A percentile compares a stretch with the other conserved stretches of the same genome.
Conservation (phyloP, 64 coral and sea anemone genomes). For the Pocillopora verrucosa region DNA sequence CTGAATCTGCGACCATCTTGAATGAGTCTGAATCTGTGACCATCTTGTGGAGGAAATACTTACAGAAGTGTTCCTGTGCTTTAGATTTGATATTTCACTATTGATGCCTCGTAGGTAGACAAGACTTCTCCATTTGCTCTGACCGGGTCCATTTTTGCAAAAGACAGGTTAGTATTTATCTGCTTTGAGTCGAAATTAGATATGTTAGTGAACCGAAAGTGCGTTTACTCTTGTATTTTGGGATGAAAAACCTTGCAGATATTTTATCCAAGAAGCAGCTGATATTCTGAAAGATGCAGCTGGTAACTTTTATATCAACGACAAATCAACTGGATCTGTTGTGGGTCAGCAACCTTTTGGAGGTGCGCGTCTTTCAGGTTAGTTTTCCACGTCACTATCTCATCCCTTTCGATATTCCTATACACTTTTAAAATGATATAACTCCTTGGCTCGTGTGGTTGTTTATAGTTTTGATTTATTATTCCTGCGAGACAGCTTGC, state of each 20-base stretch:
- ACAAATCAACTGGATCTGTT: slow-evolving; percentile 89
- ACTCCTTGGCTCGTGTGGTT: no score
- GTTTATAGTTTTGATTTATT: no score
- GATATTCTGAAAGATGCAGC: slow-evolving; percentile 74
- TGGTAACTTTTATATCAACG: slow-evolving; percentile 98
- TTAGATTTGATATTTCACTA: no score
- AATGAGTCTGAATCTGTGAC: no score
- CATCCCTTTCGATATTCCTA: no score
- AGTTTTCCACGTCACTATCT: background rate
- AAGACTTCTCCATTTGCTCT: slow-evolving; percentile 84
- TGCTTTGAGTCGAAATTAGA: background rate
- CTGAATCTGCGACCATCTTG: no score
- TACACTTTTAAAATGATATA: no score
- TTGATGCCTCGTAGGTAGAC: slow-evolving; percentile 52
- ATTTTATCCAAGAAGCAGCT: slow-evolving; percentile 75
- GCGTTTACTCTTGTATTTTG: background rate
- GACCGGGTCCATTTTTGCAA: slow-evolving; percentile 88
- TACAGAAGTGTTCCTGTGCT: no score
- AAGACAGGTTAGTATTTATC: slow-evolving; percentile 69
- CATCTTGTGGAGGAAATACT: no score
- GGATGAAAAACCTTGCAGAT: slow-evolving; percentile 26
- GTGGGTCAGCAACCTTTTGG: slow-evolving; percentile 97
- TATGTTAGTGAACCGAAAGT: no score
- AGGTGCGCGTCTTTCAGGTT: slow-evolving; percentile 90
- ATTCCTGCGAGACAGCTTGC: no score